Base-by-base conservation (phyloP, 2,113 vertebrate species). In the Calidris pugnax region DNA sequence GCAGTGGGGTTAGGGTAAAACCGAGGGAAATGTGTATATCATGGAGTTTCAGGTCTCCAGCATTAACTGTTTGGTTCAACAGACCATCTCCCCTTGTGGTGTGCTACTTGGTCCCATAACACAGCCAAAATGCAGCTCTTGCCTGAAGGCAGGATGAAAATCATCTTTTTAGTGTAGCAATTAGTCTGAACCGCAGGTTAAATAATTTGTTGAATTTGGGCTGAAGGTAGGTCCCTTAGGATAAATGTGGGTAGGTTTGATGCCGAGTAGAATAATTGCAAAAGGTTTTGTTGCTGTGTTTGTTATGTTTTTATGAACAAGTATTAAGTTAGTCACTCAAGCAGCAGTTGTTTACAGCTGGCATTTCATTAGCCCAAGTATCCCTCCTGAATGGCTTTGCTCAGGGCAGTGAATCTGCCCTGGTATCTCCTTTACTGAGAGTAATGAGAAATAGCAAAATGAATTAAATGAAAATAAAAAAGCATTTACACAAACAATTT, bases 41-140 rank as follows among this genome's bases (percentile, higher is more conserved):
- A 33, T 12, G 37, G 33, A 56, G 2, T 80, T 48, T 48, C 28
- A 20, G 12, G 16, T 35, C 12, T 12, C 21, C 6, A 9, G 41
- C 16, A 71, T 27, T 16, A 75, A 37, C 14, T 53, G 2, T 23
- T 60, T 23, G 18, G 10, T 53, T 79, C 7, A 7, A 47, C 32
- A 1, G 4, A 27, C 9, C 1, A 4, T 47, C 10, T 84, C 3
- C 17, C 27, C 6, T 60, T 1, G 0, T 73, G 48, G 17, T 1
- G 1, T 26, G 32, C 19, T 83, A 1, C 19, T 23, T 35, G 17
- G 45, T 53, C 43, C 21, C 28, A 12, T 32, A 43, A 62, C 15
- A 35, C n/a, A 81, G 43, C 20, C 75, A 84, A 86, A 83, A 55
- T 3, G 8, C 37, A 69, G 7, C 32, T 53, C 22, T 16, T 84